phyloP scores from a whole-genome alignment of 2,888 invertebrate genomes.

The Platycnemis pennipes region DNA sequence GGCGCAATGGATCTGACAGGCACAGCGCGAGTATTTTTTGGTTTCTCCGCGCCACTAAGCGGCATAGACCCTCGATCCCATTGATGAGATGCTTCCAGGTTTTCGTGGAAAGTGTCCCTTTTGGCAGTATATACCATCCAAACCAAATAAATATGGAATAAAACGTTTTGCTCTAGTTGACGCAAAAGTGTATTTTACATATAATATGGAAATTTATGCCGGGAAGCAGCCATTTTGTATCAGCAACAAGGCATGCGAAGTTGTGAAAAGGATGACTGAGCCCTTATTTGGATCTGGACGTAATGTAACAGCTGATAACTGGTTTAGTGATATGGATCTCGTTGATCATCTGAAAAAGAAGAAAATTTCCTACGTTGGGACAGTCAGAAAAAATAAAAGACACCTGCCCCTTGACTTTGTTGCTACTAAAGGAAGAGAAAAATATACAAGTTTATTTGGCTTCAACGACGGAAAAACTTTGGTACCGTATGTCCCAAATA shows the following conservation, averaged over 20 bases:
- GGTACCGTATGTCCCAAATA: conserved; percentile 54
- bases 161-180: conserved; percentile 72
- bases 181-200: conserved; percentile 72
- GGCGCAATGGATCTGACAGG: background rate
- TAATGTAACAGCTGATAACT: conserved; percentile 72
- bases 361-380: conserved; percentile 12
- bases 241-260: conserved; percentile 71
- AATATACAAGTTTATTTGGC: conserved; percentile 41
- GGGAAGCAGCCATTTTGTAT: conserved; percentile 75
- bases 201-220: conserved; percentile 74
- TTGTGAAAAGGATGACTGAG: conserved; percentile 71
- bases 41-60: background rate
- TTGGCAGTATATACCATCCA: conserved; percentile 75
- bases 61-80: background rate
- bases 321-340: conserved; percentile 71
- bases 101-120: conserved; percentile 74
- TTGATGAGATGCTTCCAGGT: conserved; percentile 72
- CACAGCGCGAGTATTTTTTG: background rate
- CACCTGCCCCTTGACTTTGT: conserved; percentile 53
- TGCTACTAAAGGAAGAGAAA: conserved; percentile 29
- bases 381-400: background rate
- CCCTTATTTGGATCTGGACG: conserved; percentile 71
- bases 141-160: conserved; percentile 73
- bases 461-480: conserved; percentile 5
- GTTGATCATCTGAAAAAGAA: conserved; percentile 24